Percentiles rank a stretch among this genome's conserved stretches.
Evolutionary conservation across 1,140 invertebrate species (phyloP).

Genomic region (Pseudomyrmex flavicornis): DNA sequence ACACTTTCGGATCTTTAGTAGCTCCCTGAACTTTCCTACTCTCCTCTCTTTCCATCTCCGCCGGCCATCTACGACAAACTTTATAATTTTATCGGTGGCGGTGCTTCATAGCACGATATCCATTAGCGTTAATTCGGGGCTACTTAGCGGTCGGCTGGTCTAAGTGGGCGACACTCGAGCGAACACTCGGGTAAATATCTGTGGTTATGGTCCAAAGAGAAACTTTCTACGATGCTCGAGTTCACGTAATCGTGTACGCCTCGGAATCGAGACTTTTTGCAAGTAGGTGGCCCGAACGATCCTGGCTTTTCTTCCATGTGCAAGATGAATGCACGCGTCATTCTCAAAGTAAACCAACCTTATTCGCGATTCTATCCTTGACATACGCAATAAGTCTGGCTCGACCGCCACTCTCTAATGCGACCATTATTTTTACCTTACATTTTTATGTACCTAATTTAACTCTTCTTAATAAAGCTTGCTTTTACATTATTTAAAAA

Average conservation of each 20-base stretch:
- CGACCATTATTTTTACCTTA: conserved; percentile 35
- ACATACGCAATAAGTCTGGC: conserved; percentile 43
- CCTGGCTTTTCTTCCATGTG: conserved; percentile 41
- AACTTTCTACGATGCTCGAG: conserved; percentile 30
- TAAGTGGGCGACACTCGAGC: conserved; percentile 55
- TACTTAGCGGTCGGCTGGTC: conserved; percentile 57
- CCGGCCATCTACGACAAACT: conserved; percentile 63
- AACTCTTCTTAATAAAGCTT: not conserved
- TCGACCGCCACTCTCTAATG: conserved; percentile 28
- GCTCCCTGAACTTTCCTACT: conserved; percentile 75
- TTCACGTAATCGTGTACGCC: conserved; percentile 32
- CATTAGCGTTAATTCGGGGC: conserved; percentile 67
- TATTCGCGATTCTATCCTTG: conserved; percentile 46
- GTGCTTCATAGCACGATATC: conserved; percentile 65
- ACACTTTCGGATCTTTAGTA: conserved; percentile 73
- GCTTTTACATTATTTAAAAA: conserved; percentile 22
- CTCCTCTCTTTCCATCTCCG: conserved; percentile 32
- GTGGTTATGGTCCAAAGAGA: conserved; percentile 42
- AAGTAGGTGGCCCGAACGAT: conserved; percentile 17
- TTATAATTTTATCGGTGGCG: conserved; percentile 77
- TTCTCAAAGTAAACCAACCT: conserved; percentile 42
- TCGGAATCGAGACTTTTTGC: conserved; percentile 39
- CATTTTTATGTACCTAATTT: conserved; percentile 21
- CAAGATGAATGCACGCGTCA: conserved; percentile 43
- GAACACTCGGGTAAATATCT: conserved; percentile 61